A percentile compares a stretch with the other conserved stretches of the same genome.
Conservation (phyloP, 1,140 invertebrate species). For the Cotesia typhae region DNA sequence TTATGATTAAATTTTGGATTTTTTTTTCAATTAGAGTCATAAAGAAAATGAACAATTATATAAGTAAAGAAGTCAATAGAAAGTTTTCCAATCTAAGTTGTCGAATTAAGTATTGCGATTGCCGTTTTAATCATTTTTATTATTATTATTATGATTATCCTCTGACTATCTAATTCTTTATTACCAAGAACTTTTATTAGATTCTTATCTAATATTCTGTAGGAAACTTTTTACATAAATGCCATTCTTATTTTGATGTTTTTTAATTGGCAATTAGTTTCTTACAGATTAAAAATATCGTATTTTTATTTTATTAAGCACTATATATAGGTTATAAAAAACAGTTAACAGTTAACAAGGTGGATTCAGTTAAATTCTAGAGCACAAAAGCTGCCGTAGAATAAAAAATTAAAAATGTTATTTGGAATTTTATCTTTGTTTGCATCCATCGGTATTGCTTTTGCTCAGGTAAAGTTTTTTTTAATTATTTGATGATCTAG, state of each 20-base stretch:
- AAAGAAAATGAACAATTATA: not conserved
- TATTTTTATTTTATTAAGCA: not conserved
- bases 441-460: not conserved
- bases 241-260: no score
- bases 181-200: no score
- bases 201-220: no score
- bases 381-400: not conserved
- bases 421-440: not conserved
- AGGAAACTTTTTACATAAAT: no score
- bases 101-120: no score
- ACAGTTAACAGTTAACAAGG: no score
- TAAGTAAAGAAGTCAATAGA: not conserved
- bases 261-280: constrained; percentile 1
- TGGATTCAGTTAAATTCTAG: not conserved
- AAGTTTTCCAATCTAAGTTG: no score
- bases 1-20: not conserved
- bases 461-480: constrained; percentile 10
- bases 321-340: constrained; percentile 9
- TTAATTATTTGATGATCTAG: not conserved
- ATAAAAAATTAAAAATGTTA: constrained; percentile 10
- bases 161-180: no score
- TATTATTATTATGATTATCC: no score
- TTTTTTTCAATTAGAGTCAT: not conserved
- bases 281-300: not conserved
- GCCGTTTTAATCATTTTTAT: no score